Conservation (phyloP, 2,113 vertebrate genomes). For the Nerophis ophidion region DNA sequence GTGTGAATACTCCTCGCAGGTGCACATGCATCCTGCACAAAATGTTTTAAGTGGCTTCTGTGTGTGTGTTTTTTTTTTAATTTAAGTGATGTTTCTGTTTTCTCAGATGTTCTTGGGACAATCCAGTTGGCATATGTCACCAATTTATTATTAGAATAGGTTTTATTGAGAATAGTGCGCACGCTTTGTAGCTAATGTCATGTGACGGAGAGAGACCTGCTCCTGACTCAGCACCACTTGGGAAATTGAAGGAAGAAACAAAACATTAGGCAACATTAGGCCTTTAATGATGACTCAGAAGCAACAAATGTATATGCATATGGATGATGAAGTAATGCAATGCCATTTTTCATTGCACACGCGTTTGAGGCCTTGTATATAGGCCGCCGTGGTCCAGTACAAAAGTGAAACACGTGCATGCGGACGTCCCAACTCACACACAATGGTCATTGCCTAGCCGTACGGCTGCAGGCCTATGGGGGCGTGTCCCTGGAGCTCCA, state of each 20-base stretch:
- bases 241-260: constrained; percentile 62
- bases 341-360: constrained; percentile 25
- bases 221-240: constrained; percentile 52
- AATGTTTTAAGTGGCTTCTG: constrained; percentile 30
- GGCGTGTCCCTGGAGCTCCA: constrained; percentile 55
- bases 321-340: constrained; percentile 21
- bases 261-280: constrained; percentile 53
- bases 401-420: constrained; percentile 39
- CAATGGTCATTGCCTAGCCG: constrained; percentile 48
- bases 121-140: not conserved
- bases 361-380: constrained; percentile 27
- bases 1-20: constrained; percentile 45
- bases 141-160: not conserved
- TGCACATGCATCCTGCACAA: constrained; percentile 48
- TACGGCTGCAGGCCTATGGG: constrained; percentile 55
- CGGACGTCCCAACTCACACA: constrained; percentile 16
- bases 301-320: constrained; percentile 30
- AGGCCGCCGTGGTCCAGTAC: constrained; percentile 30
- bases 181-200: constrained; percentile 33
- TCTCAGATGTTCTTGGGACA: not conserved
- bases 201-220: constrained; percentile 32
- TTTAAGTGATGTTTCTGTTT: not conserved
- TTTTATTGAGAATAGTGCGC: constrained; percentile 23
- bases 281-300: constrained; percentile 47
- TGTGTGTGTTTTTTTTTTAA: constrained; percentile 9